phyloP scores from a whole-genome alignment of 2,888 invertebrate species.

The Chydorus sphaericus region DNA sequence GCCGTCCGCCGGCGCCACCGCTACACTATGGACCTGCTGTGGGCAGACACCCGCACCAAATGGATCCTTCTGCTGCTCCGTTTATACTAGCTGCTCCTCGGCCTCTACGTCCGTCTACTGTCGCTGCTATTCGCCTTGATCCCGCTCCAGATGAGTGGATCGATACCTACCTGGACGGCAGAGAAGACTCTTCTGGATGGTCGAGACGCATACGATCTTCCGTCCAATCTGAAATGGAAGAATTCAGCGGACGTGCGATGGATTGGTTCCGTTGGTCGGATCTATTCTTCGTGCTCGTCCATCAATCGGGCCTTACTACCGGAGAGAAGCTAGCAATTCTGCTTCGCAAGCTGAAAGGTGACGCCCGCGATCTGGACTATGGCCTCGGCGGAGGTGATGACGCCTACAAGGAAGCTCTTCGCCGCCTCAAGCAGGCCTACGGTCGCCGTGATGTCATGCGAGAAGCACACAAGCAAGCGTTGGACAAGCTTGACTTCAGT shows the following conservation, averaged over 20 bases:
- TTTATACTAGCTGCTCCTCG: no score
- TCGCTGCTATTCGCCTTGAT: no score
- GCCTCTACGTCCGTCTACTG: no score
- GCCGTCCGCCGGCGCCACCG: background rate
- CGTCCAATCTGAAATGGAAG: background rate
- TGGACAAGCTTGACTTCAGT: slow-evolving; percentile 8
- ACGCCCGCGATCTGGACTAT: slow-evolving; percentile 3
- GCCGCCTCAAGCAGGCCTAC: background rate
- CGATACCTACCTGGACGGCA: slow-evolving; percentile 3
- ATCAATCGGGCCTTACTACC: background rate
- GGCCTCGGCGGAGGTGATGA: slow-evolving; percentile 9
- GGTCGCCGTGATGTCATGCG: slow-evolving; percentile 9
- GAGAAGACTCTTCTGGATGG: background rate
- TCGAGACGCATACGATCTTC: background rate
- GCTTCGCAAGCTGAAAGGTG: slow-evolving; percentile 1
- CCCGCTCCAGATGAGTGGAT: slow-evolving; percentile 6
- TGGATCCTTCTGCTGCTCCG: no score
- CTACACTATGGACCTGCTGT: no score
- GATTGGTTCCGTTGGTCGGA: slow-evolving; percentile 11
- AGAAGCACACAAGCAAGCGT: slow-evolving; percentile 9
- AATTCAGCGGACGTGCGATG: background rate
- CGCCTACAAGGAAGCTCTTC: slow-evolving; percentile 10
- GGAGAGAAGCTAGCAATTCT: slow-evolving; percentile 13
- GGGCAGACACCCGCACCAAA: no score
- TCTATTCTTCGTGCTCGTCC: slow-evolving; percentile 6